Conservation (phyloP, 2,113 vertebrate species). For the Ploceus nigricollis region DNA sequence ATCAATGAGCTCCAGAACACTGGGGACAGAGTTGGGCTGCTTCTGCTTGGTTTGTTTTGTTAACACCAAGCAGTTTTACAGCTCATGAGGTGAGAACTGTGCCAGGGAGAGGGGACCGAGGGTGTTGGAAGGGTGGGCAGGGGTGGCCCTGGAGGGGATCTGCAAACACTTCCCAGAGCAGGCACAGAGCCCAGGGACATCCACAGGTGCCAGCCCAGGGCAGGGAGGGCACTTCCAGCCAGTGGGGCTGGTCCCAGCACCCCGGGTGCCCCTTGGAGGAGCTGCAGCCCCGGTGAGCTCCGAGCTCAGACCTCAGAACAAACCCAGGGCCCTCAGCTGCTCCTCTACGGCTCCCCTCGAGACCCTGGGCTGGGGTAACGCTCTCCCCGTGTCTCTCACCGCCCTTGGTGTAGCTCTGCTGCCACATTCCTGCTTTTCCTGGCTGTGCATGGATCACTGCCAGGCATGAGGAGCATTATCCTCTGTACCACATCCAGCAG, state of each 20-base stretch:
- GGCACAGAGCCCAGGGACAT: neutral
- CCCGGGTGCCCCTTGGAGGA: neutral
- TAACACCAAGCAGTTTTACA: neutral
- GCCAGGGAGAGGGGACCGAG: neutral
- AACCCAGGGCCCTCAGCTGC: neutral
- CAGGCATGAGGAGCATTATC: neutral
- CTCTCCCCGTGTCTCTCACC: neutral
- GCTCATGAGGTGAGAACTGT: neutral
- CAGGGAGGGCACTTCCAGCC: neutral
- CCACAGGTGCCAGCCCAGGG: neutral
- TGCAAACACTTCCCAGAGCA: neutral
- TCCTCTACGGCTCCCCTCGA: too few relatives aligned
- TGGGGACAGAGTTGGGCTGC: neutral
- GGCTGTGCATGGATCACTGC: neutral
- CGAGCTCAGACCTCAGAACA: neutral
- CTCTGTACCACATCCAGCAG: neutral
- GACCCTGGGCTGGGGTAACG: accelerated
- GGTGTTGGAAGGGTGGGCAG: neutral
- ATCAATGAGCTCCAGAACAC: neutral
- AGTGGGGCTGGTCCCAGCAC: too few relatives aligned
- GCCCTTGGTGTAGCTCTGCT: neutral
- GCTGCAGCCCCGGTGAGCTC: neutral
- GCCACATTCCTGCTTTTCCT: neutral
- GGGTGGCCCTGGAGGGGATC: neutral
- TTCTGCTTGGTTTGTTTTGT: neutral